Percentiles rank a stretch among this genome's conserved stretches.
Conservation (phyloP, 1,140 invertebrate species). For the Medauroidea extradentata region DNA sequence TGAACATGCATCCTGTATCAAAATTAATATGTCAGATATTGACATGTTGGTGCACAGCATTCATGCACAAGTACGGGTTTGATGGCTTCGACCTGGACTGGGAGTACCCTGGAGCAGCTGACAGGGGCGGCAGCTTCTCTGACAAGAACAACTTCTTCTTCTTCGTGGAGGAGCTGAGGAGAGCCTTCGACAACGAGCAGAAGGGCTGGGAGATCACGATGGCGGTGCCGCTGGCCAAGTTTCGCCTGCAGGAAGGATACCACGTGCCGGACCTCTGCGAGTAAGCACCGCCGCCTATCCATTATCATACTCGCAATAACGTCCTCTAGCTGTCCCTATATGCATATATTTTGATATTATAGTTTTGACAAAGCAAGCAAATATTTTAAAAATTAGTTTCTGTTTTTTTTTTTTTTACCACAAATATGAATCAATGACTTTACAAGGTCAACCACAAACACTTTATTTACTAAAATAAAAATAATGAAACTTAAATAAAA, state of each 20-base stretch:
- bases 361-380: too few relatives aligned
- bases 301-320: neutral
- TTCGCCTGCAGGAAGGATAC: conserved; percentile 79
- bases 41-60: conserved; percentile 51
- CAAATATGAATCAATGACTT: too few relatives aligned
- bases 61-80: conserved; percentile 70
- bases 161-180: conserved; percentile 73
- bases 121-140: conserved; percentile 74
- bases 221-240: conserved; percentile 71
- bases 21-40: too few relatives aligned
- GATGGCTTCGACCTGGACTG: conserved; percentile 82
- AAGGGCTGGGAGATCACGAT: conserved; percentile 83
- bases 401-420: too few relatives aligned
- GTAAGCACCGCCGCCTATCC: conserved; percentile 47
- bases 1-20: too few relatives aligned
- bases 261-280: conserved; percentile 82
- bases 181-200: conserved; percentile 67
- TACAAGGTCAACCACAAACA: too few relatives aligned
- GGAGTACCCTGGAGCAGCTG: conserved; percentile 82
- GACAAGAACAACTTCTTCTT: conserved; percentile 82
- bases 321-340: neutral
- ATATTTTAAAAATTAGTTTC: too few relatives aligned
- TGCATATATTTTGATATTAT: neutral
- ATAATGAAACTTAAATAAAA: too few relatives aligned
- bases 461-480: too few relatives aligned